phyloP scores from a whole-genome alignment of 35 echinoderm and acorn worm species.

The Ptychodera flava region DNA sequence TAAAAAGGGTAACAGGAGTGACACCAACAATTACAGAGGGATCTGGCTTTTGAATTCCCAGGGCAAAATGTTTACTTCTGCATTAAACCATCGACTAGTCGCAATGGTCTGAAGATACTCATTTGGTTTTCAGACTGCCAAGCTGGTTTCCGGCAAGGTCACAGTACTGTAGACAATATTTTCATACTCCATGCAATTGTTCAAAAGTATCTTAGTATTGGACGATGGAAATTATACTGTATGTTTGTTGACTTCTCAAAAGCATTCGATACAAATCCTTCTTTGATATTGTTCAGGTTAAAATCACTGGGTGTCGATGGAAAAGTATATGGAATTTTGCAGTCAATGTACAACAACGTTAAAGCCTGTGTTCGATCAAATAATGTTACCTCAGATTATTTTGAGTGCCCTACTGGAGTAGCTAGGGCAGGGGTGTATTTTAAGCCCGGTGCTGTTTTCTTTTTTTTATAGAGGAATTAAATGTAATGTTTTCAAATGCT shows the following conservation, averaged over 20 bases:
- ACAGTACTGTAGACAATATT: not conserved
- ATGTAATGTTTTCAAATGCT: not conserved
- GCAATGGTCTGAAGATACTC: not conserved
- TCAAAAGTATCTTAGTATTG: not conserved
- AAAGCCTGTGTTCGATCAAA: not conserved
- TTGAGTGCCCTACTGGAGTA: not conserved
- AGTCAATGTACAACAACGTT: not conserved
- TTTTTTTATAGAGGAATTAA: not conserved
- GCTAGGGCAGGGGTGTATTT: not conserved
- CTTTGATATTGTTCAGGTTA: not conserved
- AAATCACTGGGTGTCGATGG: not conserved
- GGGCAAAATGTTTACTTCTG: not conserved
- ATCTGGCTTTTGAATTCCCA: not conserved
- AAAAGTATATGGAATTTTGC: not conserved
- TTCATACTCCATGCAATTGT: not conserved
- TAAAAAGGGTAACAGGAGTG: not conserved
- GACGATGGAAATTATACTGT: not conserved
- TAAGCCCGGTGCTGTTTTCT: not conserved
- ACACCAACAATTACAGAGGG: not conserved
- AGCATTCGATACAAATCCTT: not conserved
- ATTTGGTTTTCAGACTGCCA: not conserved
- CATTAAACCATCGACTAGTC: not conserved
- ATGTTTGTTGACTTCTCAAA: not conserved
- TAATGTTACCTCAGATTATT: not conserved
- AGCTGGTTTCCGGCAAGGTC: not conserved